Evolutionary conservation across 2,797 vertebrate genomes (phyloP), one percentile per base, ranked within the genome.

Genomic region (Sebastiscus tertius): DNA sequence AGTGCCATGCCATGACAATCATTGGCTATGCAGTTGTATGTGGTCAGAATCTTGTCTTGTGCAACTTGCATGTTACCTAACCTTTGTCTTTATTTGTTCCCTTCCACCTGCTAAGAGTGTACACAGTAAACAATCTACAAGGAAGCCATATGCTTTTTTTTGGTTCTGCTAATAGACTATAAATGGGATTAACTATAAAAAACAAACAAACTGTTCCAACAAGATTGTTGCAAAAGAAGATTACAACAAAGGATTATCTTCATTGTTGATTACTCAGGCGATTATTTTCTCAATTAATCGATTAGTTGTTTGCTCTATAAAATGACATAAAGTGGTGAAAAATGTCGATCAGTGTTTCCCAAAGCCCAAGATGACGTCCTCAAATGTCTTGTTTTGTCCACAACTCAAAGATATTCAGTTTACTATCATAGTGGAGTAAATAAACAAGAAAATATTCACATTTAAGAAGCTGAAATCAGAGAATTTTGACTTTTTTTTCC

Each of bases 101-200:
- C 27, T 46, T 39, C 10, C 29, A 70, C 74, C 60, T 70, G 27
- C 33, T 72, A 49, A 42, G 18, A 75, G 20, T 34, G 20, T 26
- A 6, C n/a, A 56, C 54, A 16, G 26, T n/a, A 75, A 56, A 54
- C 26, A 20, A 71, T 62, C 31, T 14, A 14, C 29, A 58, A n/a
- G 3, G 14, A 70, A 71, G 64, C 49, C 16, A 42, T 65, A 72
- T 59, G 24, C 31, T 3, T 18, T 1, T 11, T 33, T 14, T 72
- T 79, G 72, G 58, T 34, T 74, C 16, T 22, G 22, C 16, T 68
- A 69, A 81, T 82, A 72, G 63, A 84, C 42, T n/a, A 62, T 31
- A 24, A 49, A 72, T 74, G 46, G 29, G 34, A 73, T 70, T 69
- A 77, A 18, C 39, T 4, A 29, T 54, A 26, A 56, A 66, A 5